These are phyloP conservation scores for Callipepla californica DNA, from an alignment of 2,113 vertebrate genomes.

Conservation along the genomic window DNA sequence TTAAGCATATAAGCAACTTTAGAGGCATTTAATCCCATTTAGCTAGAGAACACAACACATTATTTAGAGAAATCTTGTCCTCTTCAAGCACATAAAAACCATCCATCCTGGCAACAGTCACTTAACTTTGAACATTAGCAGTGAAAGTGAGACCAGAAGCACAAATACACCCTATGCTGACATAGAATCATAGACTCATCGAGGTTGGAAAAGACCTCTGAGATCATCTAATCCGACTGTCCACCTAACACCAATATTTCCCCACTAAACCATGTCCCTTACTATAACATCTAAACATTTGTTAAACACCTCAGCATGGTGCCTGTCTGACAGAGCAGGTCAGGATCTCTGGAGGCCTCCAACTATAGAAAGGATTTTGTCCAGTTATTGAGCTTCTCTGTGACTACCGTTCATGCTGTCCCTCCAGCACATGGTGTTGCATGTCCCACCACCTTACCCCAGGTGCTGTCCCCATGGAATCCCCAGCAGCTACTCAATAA, in stretches of 20 bases:
- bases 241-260: too few relatives aligned
- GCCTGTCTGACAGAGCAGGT: background rate
- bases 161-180: background rate
- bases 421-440: background rate
- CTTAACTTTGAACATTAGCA: background rate
- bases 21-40: background rate
- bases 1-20: background rate
- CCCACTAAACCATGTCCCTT: too few relatives aligned
- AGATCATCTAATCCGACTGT: too few relatives aligned
- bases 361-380: background rate
- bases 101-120: background rate
- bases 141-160: background rate
- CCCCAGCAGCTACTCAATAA: background rate
- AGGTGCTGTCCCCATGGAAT: background rate
- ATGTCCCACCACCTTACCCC: background rate
- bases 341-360: too few relatives aligned
- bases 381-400: background rate
- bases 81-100: background rate
- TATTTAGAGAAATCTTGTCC: background rate
- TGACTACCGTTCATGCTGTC: background rate
- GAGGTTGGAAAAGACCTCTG: too few relatives aligned
- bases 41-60: background rate
- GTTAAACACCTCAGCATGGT: too few relatives aligned
- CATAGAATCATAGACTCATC: too few relatives aligned
- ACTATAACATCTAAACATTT: too few relatives aligned